Evolutionary conservation across 2,113 vertebrate species (phyloP), one percentile per base, ranked within the genome.

Genomic region (Eulacestoma nigropectus): DNA sequence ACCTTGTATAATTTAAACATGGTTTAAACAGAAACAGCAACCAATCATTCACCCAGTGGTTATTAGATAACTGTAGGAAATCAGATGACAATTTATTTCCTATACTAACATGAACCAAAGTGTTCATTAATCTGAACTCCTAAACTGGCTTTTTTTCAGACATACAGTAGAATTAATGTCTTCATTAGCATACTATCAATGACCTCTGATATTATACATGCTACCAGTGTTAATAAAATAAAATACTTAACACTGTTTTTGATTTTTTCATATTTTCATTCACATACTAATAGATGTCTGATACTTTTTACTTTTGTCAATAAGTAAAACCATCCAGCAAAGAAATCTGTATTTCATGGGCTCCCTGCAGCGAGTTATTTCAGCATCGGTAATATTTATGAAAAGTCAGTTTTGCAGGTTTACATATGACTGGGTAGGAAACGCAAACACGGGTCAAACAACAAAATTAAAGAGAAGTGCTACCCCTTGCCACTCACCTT

Each of bases 11-110:
- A 87, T 86, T 86, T 50, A 92, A 94, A 83, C 17, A 60, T n/a
- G 60, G 6, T 49, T 95, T 62, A 80, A 87, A 83, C 41, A 74
- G 76, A 50, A 92, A 77, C 44, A 90, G n/a, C 63, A 85, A 56
- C 32, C 23, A 35, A 46, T 59, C n/a, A 19, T 62, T 91, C 26
- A 91, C 3, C 27, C 44, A 19, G 33, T 41, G 44, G 23, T 70
- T 86, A 93, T 88, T 81, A 81, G 33, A 84, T 90, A 86, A 92
- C 19, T 57, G 64, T 16, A 84, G 83, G 73, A 96, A 95, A 94
- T 92, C 39, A 84, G 64, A 74, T 13, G 42, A 67, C 39, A 56
- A 74, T 94, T 89, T 94, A 77, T 77, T 62, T 65, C 67, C 55
- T 77, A 37, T 1, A 1, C 60, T 84, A 75, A 18, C 59, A 27